phyloP scores from a whole-genome alignment of 2,888 invertebrate genomes.

The Drosophila tanythrix region DNA sequence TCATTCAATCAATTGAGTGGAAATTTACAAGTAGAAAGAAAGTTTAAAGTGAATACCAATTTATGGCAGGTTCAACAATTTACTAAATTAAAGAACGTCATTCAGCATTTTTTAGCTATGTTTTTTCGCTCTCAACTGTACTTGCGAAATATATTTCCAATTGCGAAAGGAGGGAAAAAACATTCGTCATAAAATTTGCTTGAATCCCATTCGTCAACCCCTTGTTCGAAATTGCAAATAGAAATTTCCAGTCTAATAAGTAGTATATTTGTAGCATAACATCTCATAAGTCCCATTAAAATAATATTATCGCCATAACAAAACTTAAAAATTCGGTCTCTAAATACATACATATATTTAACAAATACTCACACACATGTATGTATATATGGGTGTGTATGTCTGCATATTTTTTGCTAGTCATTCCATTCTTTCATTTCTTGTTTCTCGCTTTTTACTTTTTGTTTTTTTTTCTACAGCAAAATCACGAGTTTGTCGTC shows the following conservation, averaged over 20 bases:
- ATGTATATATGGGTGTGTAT: neutral
- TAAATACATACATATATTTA: neutral
- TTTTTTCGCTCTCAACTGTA: constrained; percentile 3
- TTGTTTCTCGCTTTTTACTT: neutral
- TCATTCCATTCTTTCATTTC: constrained; percentile 4
- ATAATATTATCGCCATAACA: neutral
- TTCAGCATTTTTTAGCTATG: neutral
- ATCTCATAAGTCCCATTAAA: neutral
- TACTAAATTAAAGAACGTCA: constrained; percentile 1
- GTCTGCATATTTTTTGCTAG: neutral
- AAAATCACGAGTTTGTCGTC: constrained; percentile 45
- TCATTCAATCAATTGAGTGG: constrained; percentile 37
- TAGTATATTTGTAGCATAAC: neutral
- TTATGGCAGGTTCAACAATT: constrained; percentile 24
- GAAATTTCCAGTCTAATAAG: neutral
- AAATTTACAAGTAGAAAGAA: constrained; percentile 28
- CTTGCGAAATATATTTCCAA: neutral
- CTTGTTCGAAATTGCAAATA: neutral
- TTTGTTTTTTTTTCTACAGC: constrained; percentile 5
- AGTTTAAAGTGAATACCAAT: constrained; percentile 39
- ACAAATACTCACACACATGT: neutral
- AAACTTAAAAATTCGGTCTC: neutral
- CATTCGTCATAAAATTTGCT: neutral
- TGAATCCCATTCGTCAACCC: neutral
- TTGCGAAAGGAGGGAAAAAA: neutral